Evolutionary conservation across 23 tunicate genomes (phyloP), one percentile per base, ranked within the genome.

Genomic region (Clavelina lepadiformis): DNA sequence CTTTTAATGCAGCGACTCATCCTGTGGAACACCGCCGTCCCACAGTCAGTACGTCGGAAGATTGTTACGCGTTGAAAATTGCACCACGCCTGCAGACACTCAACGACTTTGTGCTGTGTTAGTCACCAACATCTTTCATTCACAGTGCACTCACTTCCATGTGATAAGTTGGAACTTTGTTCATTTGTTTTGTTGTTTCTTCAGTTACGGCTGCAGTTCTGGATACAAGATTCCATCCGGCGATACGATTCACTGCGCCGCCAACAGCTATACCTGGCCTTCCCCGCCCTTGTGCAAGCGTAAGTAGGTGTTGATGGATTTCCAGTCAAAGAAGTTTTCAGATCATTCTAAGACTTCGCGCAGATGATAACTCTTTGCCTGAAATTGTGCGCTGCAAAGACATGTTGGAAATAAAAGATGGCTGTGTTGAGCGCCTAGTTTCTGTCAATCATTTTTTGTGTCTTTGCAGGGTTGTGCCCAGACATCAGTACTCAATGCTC

Each of bases 241-340:
- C 19, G 51, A 74, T 52, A 3, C 26, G 15, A 58, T 60, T 23
- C 91, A 74, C 50, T 82, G 91, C 56, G 19, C 51, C 28, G 75
- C 79, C 29, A 65, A 28, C 5, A 46, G 64, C 31, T 58, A 59
- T 51, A 58, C 82, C 11, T 82, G 91, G 91, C 65, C 61, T 3
- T 5, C 36, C 8, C 91, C 91, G 5, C 91, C 91, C 2, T n/a
- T 7, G 3, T 80, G 86, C 71, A 70, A 71, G 33, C 31, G 86
- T 80, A 25, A 80, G 72, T 49, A 31, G 24, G 21, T 13, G 19
- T 13, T 53, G 20, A n/a, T 53, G 59, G 6, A 13, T n/a, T 53
- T 11, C 32, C 32, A 23, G n/a, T 23, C n/a, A n/a, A n/a, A n/a
- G n/a, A n/a, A n/a, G n/a, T n/a, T n/a, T n/a, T n/a, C n/a, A n/a